A percentile compares a stretch with the other conserved stretches of the same genome.
These are phyloP conservation scores for Brachypterus glaber DNA, from an alignment of 2,888 invertebrate genomes.

Conservation along the genomic window DNA sequence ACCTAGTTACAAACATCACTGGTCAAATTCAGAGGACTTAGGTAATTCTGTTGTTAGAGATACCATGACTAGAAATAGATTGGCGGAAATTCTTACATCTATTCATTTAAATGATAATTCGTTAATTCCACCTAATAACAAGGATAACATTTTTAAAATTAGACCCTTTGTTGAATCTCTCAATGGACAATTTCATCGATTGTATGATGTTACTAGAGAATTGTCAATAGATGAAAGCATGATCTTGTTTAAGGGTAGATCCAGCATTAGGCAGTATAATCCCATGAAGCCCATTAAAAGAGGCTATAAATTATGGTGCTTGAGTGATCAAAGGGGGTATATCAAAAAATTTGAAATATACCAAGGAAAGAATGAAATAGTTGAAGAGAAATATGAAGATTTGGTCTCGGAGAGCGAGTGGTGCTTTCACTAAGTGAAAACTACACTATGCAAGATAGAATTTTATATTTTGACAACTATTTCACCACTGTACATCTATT, in stretches of 20 bases:
- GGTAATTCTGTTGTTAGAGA: slow-evolving; percentile 7
- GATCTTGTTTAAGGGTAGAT: slow-evolving; percentile 11
- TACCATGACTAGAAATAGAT: slow-evolving; percentile 7
- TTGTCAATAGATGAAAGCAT: slow-evolving; percentile 10
- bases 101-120: slow-evolving; percentile 11
- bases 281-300: slow-evolving; percentile 19
- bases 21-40: slow-evolving; percentile 5
- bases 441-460: slow-evolving; percentile 13
- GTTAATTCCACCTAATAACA: slow-evolving; percentile 8
- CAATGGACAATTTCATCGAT: slow-evolving; percentile 6
- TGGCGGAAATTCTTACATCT: slow-evolving; percentile 10
- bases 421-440: slow-evolving; percentile 13
- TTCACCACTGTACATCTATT: slow-evolving; percentile 17
- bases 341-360: slow-evolving; percentile 19
- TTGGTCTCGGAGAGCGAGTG: slow-evolving; percentile 10
- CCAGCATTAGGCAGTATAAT: slow-evolving; percentile 13
- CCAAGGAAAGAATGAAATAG: slow-evolving; percentile 17
- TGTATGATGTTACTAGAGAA: slow-evolving; percentile 8
- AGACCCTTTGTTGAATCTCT: slow-evolving; percentile 4
- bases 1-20: slow-evolving; percentile 12
- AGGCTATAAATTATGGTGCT: slow-evolving; percentile 16
- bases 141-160: slow-evolving; percentile 10
- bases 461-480: slow-evolving; percentile 18
- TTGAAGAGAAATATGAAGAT: slow-evolving; percentile 12
- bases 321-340: slow-evolving; percentile 17